Conservation (phyloP, 2,797 vertebrate species). For the Typhlichthys subterraneus region DNA sequence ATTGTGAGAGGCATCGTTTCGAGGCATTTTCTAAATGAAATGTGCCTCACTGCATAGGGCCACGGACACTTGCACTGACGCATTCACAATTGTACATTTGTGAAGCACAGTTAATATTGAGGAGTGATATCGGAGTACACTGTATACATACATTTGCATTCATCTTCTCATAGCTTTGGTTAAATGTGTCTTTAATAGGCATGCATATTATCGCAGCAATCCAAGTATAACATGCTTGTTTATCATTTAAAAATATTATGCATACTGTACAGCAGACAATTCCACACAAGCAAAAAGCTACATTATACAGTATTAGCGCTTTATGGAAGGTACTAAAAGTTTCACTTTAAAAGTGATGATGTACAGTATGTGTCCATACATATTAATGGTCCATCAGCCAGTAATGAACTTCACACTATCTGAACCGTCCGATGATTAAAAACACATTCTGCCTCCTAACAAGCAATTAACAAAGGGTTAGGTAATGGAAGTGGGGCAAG, state of each 20-base stretch:
- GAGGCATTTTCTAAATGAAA: background rate
- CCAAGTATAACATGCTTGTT: conserved; percentile 39
- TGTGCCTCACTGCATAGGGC: background rate
- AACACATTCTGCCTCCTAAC: conserved; percentile 60
- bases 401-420: conserved; percentile 64
- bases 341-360: conserved; percentile 19
- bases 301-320: conserved; percentile 24
- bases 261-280: background rate
- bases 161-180: background rate
- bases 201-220: background rate
- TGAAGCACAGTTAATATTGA: conserved; percentile 10
- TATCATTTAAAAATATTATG: conserved; percentile 19
- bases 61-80: background rate
- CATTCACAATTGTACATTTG: conserved; percentile 15
- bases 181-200: background rate
- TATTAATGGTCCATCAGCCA: conserved; percentile 26
- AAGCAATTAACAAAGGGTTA: conserved; percentile 58
- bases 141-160: background rate
- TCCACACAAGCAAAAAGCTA: conserved; percentile 22
- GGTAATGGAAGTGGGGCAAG: conserved; percentile 42
- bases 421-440: conserved; percentile 57
- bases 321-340: conserved; percentile 38
- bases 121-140: conserved; percentile 6
- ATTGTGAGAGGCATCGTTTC: background rate
- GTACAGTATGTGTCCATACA: conserved; percentile 32